Base-by-base conservation (phyloP, 1,140 invertebrate genomes). In the Meloidogyne chitwoodi region DNA sequence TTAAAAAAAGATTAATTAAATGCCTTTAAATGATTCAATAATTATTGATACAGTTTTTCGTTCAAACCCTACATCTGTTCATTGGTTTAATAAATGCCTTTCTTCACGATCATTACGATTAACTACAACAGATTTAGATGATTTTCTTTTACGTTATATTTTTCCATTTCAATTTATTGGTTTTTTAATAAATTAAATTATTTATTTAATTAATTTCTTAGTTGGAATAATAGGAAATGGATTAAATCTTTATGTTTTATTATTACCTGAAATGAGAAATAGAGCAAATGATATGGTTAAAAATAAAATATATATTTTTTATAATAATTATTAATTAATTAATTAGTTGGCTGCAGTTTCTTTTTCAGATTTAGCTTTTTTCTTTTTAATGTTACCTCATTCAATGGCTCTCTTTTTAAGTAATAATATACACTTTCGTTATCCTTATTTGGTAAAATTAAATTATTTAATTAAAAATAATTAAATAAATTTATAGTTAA, bases 201-300 rank as follows among this genome's bases (percentile, higher is more conserved):
- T 12, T 34, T 2, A 68, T 11, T 66, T 67, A 67, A 34, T 22
- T 11, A 38, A 67, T 31, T n/a, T 24, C 29, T 68, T 22, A 69
- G 68, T 69, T 41, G 84, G 84, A 24, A 74, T 85, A 24, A 68
- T 86, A n/a, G 85, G 85, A 41, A 87, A 87, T 62, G 70, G 74
- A 1, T 44, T 86, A 12, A 86, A 87, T 72, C 74, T 86, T 34
- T 86, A 79, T 80, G 77, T 86, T 61, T 74, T 86, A 14, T 76
- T 76, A 44, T 84, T 76, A n/a, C 79, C 79, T 67, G 84, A 78
- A 56, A 84, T 86, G 77, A 77, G 86, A 26, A 84, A 84, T 68
- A 74, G 85, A 69, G 85, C 85, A 12, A 86, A 87, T 74, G 85
- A 86, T 78, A 72, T 86, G 82, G 84, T 86, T 56, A 34, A 69